Base-by-base conservation (phyloP, 1,140 invertebrate species). In the Drosophila nasuta region DNA sequence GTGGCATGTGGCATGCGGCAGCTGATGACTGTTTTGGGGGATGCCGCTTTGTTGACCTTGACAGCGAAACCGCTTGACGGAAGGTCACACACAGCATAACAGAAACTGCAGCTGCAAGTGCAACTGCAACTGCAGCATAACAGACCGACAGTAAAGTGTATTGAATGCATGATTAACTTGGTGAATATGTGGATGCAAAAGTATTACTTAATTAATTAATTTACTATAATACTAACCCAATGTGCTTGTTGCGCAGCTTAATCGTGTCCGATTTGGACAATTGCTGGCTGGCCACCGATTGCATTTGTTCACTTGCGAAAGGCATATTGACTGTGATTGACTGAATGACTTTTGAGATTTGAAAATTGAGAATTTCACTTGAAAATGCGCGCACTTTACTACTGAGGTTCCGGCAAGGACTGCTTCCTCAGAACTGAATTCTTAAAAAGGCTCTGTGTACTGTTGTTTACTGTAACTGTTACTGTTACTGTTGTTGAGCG, bases 241-340 rank as follows among this genome's bases (percentile, higher is more conserved):
- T 95, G 82, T 97, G 94, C 83, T 96, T 95, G 81, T 97, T 95
- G 10, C 97, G 93, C 30, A 97, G 93, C 75, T 95, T 95, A 15
- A 97, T 95, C 5, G 96, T 97, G 82, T 97, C 96, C 45, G 94
- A 93, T 93, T 97, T 97, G 8, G 95, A 93, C 93, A 97, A 94
- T 41, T 95, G 95, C 91, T 97, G 96, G 67, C 64, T 89, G 52
- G 70, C 77, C 33, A 76, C 85, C 94, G 91, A 51, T 41, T 90
- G 82, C 5, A 82, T 79, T 83, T 87, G 80, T 71, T 91, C 88
- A 51, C 82, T 67, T 58, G 82, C 64, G 41, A 89, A 91, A 66
- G 91, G 81, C 91, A 92, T 92, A 57, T 87, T 91, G 11, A 1
- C 3, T 45, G 5, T 48, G 25, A 66, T 64, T 33, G 15, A 66